These are phyloP conservation scores for Odontocolon sp. DNA, from an alignment of 2,888 invertebrate species.

Conservation along the genomic window DNA sequence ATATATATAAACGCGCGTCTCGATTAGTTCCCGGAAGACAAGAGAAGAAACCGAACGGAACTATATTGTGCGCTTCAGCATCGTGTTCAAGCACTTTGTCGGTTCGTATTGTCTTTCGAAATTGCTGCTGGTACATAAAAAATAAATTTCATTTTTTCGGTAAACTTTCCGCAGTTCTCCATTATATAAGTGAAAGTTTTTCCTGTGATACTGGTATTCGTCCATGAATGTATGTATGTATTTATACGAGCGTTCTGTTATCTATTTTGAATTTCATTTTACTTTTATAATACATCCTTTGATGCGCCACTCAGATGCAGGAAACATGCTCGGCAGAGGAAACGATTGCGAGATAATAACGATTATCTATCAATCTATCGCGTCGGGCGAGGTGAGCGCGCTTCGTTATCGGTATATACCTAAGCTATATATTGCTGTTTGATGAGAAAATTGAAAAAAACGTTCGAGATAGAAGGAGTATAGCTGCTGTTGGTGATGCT, in stretches of 20 bases:
- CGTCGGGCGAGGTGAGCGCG: conserved; percentile 1
- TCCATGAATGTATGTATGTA: background rate
- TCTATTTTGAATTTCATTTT: background rate
- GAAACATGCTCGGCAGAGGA: background rate
- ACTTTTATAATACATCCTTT: background rate
- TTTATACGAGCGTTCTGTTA: background rate
- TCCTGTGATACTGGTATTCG: no score
- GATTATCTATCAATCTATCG: conserved; percentile 49
- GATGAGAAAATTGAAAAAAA: conserved; percentile 43
- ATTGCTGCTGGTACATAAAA: background rate
- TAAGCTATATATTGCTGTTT: conserved; percentile 24
- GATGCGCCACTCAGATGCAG: background rate
- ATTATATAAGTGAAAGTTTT: background rate
- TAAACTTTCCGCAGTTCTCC: background rate
- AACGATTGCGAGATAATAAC: conserved; percentile 49
- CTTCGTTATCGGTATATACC: conserved; percentile 35
- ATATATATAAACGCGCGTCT: background rate
- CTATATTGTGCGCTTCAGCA: no score
- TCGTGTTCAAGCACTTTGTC: conserved; percentile 27
- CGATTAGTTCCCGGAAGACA: conserved; percentile 65
- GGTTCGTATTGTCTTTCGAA: conserved; percentile 6
- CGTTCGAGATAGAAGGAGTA: background rate
- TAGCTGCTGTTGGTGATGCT: conserved; percentile 18
- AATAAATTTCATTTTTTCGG: background rate
- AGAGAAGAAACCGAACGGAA: conserved; percentile 2